Base-by-base conservation (phyloP, 1,140 invertebrate species). In the Mamestra configurata region DNA sequence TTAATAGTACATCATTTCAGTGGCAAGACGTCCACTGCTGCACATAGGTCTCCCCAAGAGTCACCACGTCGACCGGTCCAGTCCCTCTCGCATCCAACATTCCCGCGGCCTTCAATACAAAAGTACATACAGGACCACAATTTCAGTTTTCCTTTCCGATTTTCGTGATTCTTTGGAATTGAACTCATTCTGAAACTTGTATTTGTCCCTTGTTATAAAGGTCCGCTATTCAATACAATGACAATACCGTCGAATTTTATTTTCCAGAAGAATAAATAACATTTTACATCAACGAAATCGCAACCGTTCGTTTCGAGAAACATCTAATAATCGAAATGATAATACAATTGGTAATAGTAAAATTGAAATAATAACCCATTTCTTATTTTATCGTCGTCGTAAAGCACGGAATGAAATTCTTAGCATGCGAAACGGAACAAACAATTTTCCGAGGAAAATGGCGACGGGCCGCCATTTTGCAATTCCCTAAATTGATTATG, bases 341-440 rank as follows among this genome's bases (percentile, higher is more conserved):
- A 59, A 27, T 57, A 59, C 37, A 59, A 75, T 75, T 59, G 55
- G 53, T 75, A 27, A 27, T 51, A 76, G 37, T 64, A 49, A 76
- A 64, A 35, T 64, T 76, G 22, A 76, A 76, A 76, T 64, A 76
- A 40, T 49, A 49, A 4, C 43, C 46, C 46, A 15, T 53, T 49
- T 59, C 35, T 75, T 22, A 37, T 75, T 64, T 76, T 76, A 76
- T 76, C n/a, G 73, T 61, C 40, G 37, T 57, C 24, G 46, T 76
- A 76, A 76, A 76, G 22, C 40, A 64, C n/a, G 35, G 37, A 59
- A 76, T 43, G 35, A 64, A 64, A 76, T 61, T 76, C 35, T 40
- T 64, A 64, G 73, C 73, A 76, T 64, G 73, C 73, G 22, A 76
- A 64, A 64, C 57, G 15, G 57, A 64, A 31, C 46, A 37, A 76